Evolutionary conservation across 1,140 invertebrate species (phyloP).

Genomic region (Hycleus cichorii): DNA sequence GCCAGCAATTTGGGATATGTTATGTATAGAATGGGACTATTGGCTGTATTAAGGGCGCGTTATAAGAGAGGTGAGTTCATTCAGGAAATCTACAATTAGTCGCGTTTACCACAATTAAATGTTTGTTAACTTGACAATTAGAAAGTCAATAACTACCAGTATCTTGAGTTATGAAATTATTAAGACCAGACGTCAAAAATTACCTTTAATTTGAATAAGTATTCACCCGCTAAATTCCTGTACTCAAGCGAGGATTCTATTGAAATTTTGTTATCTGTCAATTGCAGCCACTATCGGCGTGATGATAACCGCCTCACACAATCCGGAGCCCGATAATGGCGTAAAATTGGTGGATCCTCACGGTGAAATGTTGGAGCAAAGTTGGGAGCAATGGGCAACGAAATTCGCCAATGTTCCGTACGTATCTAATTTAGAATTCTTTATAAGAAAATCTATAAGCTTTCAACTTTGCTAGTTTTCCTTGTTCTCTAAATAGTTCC

Average conservation of each 20-base stretch:
- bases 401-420: constrained; percentile 70
- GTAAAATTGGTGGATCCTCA: constrained; percentile 92
- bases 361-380: constrained; percentile 91
- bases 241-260: neutral
- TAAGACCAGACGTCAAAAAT: too few species aligned
- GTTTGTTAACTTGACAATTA: too few species aligned
- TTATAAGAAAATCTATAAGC: neutral
- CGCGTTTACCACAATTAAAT: neutral
- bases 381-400: constrained; percentile 88
- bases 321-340: constrained; percentile 93
- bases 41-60: constrained; percentile 82
- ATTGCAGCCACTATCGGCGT: constrained; percentile 64
- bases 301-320: constrained; percentile 99
- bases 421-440: constrained; percentile 19
- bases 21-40: constrained; percentile 84
- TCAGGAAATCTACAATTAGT: too few species aligned
- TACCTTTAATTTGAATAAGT: too few species aligned
- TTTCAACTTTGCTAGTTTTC: neutral
- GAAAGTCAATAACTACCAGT: too few species aligned
- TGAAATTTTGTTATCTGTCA: constrained; percentile 1
- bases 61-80: constrained; percentile 59
- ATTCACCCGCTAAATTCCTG: too few species aligned
- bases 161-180: too few species aligned
- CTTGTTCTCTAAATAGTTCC: neutral
- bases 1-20: constrained; percentile 77